These are phyloP conservation scores for Tenualosa ilisha DNA, from an alignment of 2,797 vertebrate genomes.

Conservation along the genomic window DNA sequence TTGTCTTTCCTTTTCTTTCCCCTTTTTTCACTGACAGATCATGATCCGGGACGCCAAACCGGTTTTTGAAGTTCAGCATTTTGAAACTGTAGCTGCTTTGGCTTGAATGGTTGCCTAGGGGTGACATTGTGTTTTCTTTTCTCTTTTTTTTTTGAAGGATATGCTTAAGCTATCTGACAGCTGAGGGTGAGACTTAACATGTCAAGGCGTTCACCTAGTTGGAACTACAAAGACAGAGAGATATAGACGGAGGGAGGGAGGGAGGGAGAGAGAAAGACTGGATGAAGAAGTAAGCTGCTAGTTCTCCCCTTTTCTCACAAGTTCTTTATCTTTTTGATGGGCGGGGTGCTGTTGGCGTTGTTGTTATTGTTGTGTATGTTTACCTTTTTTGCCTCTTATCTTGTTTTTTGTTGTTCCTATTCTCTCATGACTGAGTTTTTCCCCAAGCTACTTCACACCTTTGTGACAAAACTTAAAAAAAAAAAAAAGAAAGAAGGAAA, in stretches of 20 bases:
- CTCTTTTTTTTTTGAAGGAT: background rate
- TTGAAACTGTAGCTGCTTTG: slow-evolving; percentile 14
- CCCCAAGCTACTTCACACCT: background rate
- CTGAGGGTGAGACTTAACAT: slow-evolving; percentile 47
- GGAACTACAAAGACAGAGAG: background rate
- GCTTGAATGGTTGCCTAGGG: slow-evolving; percentile 54
- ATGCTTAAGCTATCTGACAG: slow-evolving; percentile 49
- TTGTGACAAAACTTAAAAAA: background rate
- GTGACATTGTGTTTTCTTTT: slow-evolving; percentile 15
- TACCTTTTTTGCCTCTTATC: background rate
- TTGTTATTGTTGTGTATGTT: background rate
- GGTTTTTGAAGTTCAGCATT: slow-evolving; percentile 4
- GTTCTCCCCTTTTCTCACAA: background rate
- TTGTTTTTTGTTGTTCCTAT: background rate
- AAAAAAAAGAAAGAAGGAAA: too few species aligned
- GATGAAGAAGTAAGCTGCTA: slow-evolving; percentile 33
- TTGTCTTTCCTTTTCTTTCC: background rate
- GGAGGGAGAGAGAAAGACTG: background rate
- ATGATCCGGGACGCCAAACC: slow-evolving; percentile 2
- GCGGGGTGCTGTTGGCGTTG: background rate
- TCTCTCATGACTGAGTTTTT: slow-evolving; percentile 2
- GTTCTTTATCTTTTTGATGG: background rate
- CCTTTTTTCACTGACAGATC: background rate
- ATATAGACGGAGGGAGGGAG: slow-evolving; percentile 20
- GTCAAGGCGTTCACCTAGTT: slow-evolving; percentile 42